Conservation (phyloP, 2,888 invertebrate species). For the Osedax frankpressi region DNA sequence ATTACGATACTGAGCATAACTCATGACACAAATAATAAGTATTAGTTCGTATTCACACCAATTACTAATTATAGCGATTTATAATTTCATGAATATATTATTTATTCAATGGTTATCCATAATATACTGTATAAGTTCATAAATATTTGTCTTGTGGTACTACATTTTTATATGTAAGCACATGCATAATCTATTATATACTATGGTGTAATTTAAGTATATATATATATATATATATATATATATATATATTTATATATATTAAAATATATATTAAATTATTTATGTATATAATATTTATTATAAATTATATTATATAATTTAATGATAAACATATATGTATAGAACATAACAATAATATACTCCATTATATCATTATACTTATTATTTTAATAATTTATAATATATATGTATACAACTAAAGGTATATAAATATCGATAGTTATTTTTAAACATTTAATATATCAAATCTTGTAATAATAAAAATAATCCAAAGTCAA, state of each 20-base stretch:
- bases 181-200: background rate
- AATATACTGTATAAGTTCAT: too few species aligned
- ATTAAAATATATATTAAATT: background rate
- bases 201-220: background rate
- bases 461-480: too few species aligned
- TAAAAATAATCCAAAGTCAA: too few species aligned
- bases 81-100: too few species aligned
- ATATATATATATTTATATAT: background rate
- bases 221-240: background rate
- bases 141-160: background rate
- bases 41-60: background rate
- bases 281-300: too few species aligned
- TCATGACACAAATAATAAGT: background rate
- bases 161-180: background rate
- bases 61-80: too few species aligned
- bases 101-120: too few species aligned
- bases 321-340: background rate
- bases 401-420: background rate
- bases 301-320: background rate
- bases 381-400: background rate
- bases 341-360: background rate
- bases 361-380: background rate
- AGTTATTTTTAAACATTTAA: too few species aligned
- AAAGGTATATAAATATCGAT: background rate
- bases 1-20: background rate